Conservation (phyloP, 2,888 invertebrate genomes). For the Acleris holmiana region DNA sequence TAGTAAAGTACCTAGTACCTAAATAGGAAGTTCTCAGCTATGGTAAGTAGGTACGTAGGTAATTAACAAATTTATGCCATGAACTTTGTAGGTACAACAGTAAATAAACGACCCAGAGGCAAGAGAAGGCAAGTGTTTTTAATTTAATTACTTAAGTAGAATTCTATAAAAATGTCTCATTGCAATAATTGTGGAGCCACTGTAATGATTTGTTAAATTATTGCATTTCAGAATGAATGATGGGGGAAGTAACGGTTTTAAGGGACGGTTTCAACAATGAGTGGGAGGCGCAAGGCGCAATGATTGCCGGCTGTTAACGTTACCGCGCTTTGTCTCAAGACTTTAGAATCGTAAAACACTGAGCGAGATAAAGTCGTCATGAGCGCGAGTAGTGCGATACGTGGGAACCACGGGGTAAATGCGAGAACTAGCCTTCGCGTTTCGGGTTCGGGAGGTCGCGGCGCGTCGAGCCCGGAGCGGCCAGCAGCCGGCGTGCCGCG, state of each 20-base stretch:
- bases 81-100: too few relatives aligned
- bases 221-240: slow-evolving; percentile 24
- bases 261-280: slow-evolving; percentile 49
- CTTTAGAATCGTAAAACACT: slow-evolving; percentile 39
- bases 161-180: slow-evolving; percentile 9
- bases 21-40: neutral
- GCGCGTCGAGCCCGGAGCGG: slow-evolving; percentile 60
- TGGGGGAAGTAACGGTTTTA: slow-evolving; percentile 50
- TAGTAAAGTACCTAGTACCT: neutral
- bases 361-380: slow-evolving; percentile 46
- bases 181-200: slow-evolving; percentile 16
- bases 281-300: slow-evolving; percentile 48
- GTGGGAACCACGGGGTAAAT: slow-evolving; percentile 58
- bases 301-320: slow-evolving; percentile 45
- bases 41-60: neutral
- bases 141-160: too few relatives aligned
- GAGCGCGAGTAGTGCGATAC: slow-evolving; percentile 53
- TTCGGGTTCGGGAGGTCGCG: slow-evolving; percentile 48
- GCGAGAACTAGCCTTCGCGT: slow-evolving; percentile 47
- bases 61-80: too few relatives aligned
- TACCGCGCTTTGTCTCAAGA: slow-evolving; percentile 49
- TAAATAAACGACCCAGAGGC: too few relatives aligned
- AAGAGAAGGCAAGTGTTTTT: too few relatives aligned
- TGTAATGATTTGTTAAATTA: slow-evolving; percentile 24
- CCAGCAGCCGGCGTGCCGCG: slow-evolving; percentile 51